A percentile compares a stretch with the other conserved stretches of the same genome.
These are phyloP conservation scores for Grallaria varia DNA, from an alignment of 2,113 vertebrate genomes.

Conservation along the genomic window DNA sequence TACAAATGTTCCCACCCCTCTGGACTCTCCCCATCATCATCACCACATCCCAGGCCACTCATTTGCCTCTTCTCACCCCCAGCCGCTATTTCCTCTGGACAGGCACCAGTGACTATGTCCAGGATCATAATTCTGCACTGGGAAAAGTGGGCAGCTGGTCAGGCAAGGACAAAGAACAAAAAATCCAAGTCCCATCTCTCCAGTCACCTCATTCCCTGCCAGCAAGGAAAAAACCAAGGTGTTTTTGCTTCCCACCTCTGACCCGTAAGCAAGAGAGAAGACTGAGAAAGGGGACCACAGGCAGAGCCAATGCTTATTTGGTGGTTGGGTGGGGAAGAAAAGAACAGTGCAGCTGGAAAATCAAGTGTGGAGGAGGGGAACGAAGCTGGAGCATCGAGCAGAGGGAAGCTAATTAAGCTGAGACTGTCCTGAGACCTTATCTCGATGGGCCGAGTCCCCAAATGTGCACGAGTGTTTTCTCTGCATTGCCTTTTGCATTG, in stretches of 20 bases:
- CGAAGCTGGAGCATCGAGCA: neutral
- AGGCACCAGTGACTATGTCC: neutral
- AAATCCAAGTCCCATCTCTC: neutral
- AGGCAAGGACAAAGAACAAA: neutral
- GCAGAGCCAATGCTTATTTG: constrained; percentile 1
- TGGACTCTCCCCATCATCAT: neutral
- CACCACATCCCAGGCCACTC: neutral
- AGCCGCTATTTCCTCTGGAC: neutral
- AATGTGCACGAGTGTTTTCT: neutral
- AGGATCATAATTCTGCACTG: neutral
- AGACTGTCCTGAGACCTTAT: constrained; percentile 33
- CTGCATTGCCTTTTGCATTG: neutral
- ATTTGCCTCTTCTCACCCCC: neutral
- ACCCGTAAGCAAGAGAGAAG: neutral
- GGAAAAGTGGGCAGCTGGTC: neutral
- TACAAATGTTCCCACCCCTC: neutral
- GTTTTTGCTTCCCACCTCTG: neutral
- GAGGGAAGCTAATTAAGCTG: constrained; percentile 10
- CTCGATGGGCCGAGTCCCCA: constrained; percentile 23
- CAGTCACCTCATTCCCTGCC: neutral
- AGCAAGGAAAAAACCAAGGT: neutral
- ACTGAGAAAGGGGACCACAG: neutral
- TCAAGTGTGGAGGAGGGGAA: constrained; percentile 46
- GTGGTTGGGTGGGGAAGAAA: constrained; percentile 50
- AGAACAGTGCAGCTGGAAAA: constrained; percentile 46